These are phyloP conservation scores for Lophochroa leadbeateri DNA, from an alignment of 2,113 vertebrate genomes.

Conservation along the genomic window DNA sequence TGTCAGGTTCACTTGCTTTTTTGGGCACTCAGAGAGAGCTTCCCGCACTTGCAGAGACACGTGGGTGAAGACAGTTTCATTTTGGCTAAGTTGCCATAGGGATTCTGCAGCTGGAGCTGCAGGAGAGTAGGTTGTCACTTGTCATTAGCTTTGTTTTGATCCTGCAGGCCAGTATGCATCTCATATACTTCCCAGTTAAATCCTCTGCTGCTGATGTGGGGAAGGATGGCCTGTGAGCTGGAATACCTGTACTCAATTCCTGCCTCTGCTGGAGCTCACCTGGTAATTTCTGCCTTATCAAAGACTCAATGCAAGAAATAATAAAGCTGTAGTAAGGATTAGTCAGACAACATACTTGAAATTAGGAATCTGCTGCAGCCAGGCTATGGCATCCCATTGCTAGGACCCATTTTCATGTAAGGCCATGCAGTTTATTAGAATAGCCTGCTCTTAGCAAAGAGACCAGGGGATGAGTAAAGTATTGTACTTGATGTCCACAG, in stretches of 20 bases:
- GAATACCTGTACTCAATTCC: neutral
- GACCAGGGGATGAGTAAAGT: neutral
- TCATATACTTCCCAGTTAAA: neutral
- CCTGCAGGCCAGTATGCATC: neutral
- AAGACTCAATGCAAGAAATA: neutral
- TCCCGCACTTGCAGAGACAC: neutral
- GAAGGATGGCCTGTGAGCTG: neutral
- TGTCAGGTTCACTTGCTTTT: slow-evolving; percentile 11
- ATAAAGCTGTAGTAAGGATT: neutral
- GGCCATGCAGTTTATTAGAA: neutral
- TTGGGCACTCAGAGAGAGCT: neutral
- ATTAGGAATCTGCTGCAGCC: neutral
- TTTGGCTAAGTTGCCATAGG: slow-evolving; percentile 46
- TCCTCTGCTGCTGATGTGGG: neutral
- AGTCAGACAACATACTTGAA: neutral
- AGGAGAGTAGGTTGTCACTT: slow-evolving; percentile 37
- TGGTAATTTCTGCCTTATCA: neutral
- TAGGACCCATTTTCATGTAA: neutral
- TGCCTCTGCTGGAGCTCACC: neutral
- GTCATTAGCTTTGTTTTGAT: slow-evolving; percentile 37
- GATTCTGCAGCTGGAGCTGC: slow-evolving; percentile 43
- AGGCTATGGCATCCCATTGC: fast-evolving
- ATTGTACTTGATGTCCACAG: neutral
- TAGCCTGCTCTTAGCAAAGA: neutral
- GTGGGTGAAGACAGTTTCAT: slow-evolving; percentile 28